Evolutionary conservation across 2,888 invertebrate species (phyloP), one percentile per base, ranked within the genome.

Genomic region (Lepas anatifera): DNA sequence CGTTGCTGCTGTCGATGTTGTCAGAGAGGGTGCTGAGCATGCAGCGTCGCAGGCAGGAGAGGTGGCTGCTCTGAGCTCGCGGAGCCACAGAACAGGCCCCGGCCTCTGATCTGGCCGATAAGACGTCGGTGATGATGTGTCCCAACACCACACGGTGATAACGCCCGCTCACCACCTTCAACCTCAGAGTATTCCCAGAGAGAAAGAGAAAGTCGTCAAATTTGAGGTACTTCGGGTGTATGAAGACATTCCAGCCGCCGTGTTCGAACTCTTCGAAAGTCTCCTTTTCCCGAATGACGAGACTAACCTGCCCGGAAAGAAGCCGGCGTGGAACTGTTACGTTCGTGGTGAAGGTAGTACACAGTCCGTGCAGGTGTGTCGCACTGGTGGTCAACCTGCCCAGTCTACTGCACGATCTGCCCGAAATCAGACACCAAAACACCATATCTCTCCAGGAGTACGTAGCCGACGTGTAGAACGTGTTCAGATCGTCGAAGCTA

Each of bases 331-430:
- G 22, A 39, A 66, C 41, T 4, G 66, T 66, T n/a, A 3, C 25
- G 27, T 66, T 66, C 25, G 66, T 66, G 66, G 10, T 39, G 66
- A 41, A 27, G 16, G 66, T 66, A 39, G 66, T 66, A 27, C 58
- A 58, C 16, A 58, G 32, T 25, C 58, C 58, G 58, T 58, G 18
- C 18, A 58, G 39, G 3, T 27, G 66, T 16, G 66, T 37, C 6
- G 25, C 39, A 25, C 7, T 16, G 1, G 27, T 25, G 37, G 25
- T 37, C 13, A 66, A 41, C 4, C 25, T 66, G 10, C 41, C 41
- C 25, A 66, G 10, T 8, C 11, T 16, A 3, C 10, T 22, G 39
- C 66, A 66, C 10, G 25, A 13, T 16, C 16, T 10, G 0, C 25
- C 25, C 1, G 10, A 37, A 3, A 66, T 27, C 11, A 3, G 6